A percentile compares a stretch with the other conserved stretches of the same genome.
Conservation (phyloP, 2,888 invertebrate species). For the Drosophila multiciliata region DNA sequence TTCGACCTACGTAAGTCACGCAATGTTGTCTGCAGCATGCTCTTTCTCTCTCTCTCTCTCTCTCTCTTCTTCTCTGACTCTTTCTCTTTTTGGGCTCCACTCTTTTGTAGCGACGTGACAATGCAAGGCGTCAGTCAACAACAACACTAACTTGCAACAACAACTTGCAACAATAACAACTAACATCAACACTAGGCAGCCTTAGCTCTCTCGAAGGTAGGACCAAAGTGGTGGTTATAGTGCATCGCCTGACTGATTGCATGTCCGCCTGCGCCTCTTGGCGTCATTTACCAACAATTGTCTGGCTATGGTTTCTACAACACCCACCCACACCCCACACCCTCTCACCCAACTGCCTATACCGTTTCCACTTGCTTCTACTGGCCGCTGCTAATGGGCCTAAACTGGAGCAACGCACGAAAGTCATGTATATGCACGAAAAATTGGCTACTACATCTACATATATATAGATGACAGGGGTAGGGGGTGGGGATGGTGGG, state of each 20-base stretch:
- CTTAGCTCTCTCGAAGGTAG: slow-evolving; percentile 18
- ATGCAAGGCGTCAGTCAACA: slow-evolving; percentile 61
- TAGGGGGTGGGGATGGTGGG: slow-evolving; percentile 7
- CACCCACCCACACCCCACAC: slow-evolving; percentile 11
- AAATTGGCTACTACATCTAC: slow-evolving; percentile 56
- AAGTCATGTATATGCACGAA: slow-evolving; percentile 76
- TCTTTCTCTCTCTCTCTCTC: slow-evolving; percentile 1
- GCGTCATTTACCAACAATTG: slow-evolving; percentile 40
- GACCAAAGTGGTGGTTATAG: slow-evolving; percentile 62
- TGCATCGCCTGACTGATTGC: slow-evolving; percentile 78
- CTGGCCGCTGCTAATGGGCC: slow-evolving; percentile 55
- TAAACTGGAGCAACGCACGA: slow-evolving; percentile 79
- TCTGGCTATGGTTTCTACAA: slow-evolving; percentile 41
- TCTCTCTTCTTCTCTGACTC: slow-evolving; percentile 1
- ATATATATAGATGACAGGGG: background rate
- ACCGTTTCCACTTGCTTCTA: slow-evolving; percentile 4
- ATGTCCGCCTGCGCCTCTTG: slow-evolving; percentile 66
- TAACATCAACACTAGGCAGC: slow-evolving; percentile 29
- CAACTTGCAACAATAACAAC: slow-evolving; percentile 18
- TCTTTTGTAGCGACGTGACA: slow-evolving; percentile 65
- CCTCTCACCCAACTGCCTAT: too few species aligned
- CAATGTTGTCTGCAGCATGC: slow-evolving; percentile 61
- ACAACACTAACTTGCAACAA: slow-evolving; percentile 7
- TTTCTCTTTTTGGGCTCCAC: slow-evolving; percentile 11
- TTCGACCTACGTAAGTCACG: slow-evolving; percentile 78